Base-by-base conservation (phyloP, 1,140 invertebrate species). In the Planococcus citri region DNA sequence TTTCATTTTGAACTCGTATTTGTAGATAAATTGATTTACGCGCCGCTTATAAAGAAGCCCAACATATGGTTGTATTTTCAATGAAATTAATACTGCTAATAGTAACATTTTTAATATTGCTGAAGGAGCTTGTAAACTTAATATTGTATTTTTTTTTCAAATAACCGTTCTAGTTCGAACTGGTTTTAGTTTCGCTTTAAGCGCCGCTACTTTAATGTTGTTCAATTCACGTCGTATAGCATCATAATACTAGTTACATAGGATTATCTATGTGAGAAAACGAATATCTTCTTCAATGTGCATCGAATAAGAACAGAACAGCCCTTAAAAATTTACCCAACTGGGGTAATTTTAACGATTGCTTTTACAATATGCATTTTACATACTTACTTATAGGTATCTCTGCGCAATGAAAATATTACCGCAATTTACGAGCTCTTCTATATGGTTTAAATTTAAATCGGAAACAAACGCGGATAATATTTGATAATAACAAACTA, bases 61-160 rank as follows among this genome's bases (percentile, higher is more conserved):
- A 51, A 51, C 41, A 51, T 51, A 51, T 51, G 41, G 41, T 51
- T 51, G 17, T n/a, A 51, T 51, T n/a, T n/a, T n/a, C n/a, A n/a
- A n/a, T 51, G 41, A 51, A 51, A 51, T 51, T 51, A 51, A 20
- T 51, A 51, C 17, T 17, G 41, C 41, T 51, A 51, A 51, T 51
- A 51, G 41, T 51, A 51, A 20, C 41, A 51, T 9, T 20, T 51
- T 51, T 51, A 51, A 51, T 51, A 51, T 51, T 20, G 41, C 41
- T 51, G 17, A 51, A 51, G 41, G 41, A 51, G 41, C 17, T 51
- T 51, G 41, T 51, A 51, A 51, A 51, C 41, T 51, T 51, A 51
- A 51, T 51, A 51, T 51, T 51, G 41, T n/a, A n/a, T n/a, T n/a
- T n/a, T n/a, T n/a, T n/a, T n/a, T 51, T 51, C 2, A 51, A 20